phyloP scores from a whole-genome alignment of 1,140 invertebrate species.

The Caenorhabditis remanei region DNA sequence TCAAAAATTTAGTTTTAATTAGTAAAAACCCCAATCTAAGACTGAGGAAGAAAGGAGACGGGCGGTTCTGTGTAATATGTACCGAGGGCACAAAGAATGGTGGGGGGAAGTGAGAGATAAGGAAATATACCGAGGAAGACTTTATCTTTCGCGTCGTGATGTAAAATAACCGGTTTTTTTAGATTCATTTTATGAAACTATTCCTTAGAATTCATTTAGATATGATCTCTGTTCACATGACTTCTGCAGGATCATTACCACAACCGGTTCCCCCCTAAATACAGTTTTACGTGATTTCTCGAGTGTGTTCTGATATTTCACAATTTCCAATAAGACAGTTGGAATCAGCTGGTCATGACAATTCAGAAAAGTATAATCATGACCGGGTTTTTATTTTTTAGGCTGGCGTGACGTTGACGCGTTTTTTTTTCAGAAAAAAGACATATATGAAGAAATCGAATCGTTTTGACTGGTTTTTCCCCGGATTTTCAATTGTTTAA shows the following conservation, averaged over 20 bases:
- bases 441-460: too few species aligned
- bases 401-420: too few species aligned
- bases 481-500: too few species aligned
- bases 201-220: background rate
- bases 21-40: background rate
- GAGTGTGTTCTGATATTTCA: too few species aligned
- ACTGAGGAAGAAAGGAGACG: background rate
- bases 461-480: too few species aligned
- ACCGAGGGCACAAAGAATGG: background rate
- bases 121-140: background rate
- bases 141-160: background rate
- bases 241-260: background rate
- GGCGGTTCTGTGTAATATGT: background rate
- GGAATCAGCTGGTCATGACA: too few species aligned
- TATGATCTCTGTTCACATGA: slow-evolving; percentile 29
- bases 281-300: too few species aligned
- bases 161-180: background rate
- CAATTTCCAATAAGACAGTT: too few species aligned
- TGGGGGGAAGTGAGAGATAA: background rate
- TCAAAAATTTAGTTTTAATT: background rate
- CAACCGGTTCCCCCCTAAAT: too few species aligned
- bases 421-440: too few species aligned
- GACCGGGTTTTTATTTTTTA: too few species aligned
- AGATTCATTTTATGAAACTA: background rate
- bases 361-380: too few species aligned